phyloP scores from a whole-genome alignment of 92 coral and sea anemone species.

The Isaurus tuberculatus region DNA sequence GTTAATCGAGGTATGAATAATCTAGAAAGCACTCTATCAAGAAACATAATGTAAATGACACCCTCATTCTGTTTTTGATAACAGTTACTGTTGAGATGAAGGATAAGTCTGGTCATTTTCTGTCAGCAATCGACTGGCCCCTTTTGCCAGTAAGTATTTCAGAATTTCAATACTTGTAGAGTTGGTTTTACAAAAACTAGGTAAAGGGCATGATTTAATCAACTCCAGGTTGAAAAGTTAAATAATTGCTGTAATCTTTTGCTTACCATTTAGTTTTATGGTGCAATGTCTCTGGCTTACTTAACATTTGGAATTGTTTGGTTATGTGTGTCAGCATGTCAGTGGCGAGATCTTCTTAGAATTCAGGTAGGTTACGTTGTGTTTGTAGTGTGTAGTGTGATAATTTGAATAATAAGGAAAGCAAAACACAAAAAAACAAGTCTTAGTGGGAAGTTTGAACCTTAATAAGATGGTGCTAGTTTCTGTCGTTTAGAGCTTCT shows the following conservation, averaged over 20 bases:
- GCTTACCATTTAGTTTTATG: slow-evolving; percentile 77
- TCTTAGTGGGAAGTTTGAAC: too few species aligned
- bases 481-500: too few species aligned
- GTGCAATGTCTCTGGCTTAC: slow-evolving; percentile 89
- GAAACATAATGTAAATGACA: too few species aligned
- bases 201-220: too few species aligned
- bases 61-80: not conserved
- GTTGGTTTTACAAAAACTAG: too few species aligned
- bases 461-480: too few species aligned
- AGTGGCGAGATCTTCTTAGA: slow-evolving; percentile 97
- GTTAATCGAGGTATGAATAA: too few species aligned
- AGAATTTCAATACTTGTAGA: not conserved
- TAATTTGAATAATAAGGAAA: too few species aligned
- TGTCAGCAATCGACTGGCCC: slow-evolving; percentile 96
- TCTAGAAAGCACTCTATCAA: too few species aligned
- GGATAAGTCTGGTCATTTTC: slow-evolving; percentile 70
- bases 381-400: too few species aligned
- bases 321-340: slow-evolving; percentile 95
- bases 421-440: too few species aligned
- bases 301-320: slow-evolving; percentile 90
- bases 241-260: not conserved
- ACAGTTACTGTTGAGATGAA: slow-evolving; percentile 86
- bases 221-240: too few species aligned
- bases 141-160: slow-evolving; percentile 83
- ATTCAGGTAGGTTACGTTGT: slow-evolving; percentile 79